These are phyloP conservation scores for Thysanoteuthis rhombus DNA, from an alignment of 2,888 invertebrate genomes.

Conservation along the genomic window DNA sequence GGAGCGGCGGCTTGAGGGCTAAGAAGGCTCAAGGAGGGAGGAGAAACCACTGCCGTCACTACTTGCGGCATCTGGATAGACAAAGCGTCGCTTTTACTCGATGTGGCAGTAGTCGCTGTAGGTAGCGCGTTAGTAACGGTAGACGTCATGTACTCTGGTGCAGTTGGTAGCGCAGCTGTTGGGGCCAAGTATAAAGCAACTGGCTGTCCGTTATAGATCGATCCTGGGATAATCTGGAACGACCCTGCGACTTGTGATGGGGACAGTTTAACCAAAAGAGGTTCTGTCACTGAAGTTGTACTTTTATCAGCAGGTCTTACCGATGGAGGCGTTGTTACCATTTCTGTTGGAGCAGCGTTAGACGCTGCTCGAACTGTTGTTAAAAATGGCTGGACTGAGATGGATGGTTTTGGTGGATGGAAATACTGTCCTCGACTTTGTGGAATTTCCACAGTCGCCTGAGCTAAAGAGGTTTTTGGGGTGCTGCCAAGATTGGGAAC, in stretches of 20 bases:
- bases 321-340: not conserved
- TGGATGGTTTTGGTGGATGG: not conserved
- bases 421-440: not conserved
- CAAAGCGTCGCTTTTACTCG: not conserved
- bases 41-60: constrained; percentile 14
- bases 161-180: constrained; percentile 31
- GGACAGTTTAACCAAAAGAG: not conserved
- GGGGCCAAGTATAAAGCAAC: constrained; percentile 34
- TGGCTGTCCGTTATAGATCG: constrained; percentile 33
- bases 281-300: not conserved
- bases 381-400: not conserved
- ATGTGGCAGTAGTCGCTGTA: not conserved
- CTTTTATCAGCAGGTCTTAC: not conserved
- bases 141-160: not conserved
- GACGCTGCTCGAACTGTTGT: not conserved
- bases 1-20: not conserved
- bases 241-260: constrained; percentile 43
- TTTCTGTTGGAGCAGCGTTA: not conserved
- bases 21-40: constrained; percentile 17
- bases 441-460: not conserved
- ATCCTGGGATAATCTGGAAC: constrained; percentile 46
- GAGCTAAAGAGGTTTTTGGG: too few relatives aligned
- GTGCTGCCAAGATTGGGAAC: not conserved
- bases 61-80: constrained; percentile 34
- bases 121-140: too few relatives aligned